These are phyloP conservation scores for Phortica magna DNA, from an alignment of 2,888 invertebrate genomes.

Conservation along the genomic window DNA sequence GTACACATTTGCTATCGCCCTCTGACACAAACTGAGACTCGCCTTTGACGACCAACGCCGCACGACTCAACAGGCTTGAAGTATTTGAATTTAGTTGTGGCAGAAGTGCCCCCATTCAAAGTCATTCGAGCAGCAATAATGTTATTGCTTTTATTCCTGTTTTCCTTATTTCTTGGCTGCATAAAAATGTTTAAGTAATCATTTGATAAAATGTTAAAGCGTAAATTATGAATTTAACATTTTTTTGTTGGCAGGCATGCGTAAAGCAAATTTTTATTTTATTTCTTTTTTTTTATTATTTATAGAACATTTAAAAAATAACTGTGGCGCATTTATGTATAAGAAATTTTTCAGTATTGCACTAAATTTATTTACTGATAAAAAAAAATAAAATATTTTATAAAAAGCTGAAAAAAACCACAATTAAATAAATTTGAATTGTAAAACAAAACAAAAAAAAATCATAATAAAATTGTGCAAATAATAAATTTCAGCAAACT, in stretches of 20 bases:
- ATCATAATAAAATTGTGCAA: neutral
- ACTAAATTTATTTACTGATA: too few relatives aligned
- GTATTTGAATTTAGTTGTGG: constrained; percentile 1
- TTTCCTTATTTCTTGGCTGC: constrained; percentile 8
- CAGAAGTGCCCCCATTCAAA: constrained; percentile 35
- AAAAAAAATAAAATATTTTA: neutral
- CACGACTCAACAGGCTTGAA: neutral
- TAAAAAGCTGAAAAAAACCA: neutral
- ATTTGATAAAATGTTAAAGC: constrained; percentile 17
- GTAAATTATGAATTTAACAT: neutral
- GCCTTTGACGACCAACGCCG: neutral
- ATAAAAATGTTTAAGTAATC: constrained; percentile 13
- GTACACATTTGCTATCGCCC: neutral
- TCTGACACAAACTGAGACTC: neutral
- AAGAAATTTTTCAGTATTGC: too few relatives aligned
- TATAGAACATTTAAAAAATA: too few relatives aligned
- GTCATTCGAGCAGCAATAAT: constrained; percentile 66
- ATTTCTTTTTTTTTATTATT: neutral
- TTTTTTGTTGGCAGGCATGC: too few relatives aligned
- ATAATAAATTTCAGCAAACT: constrained; percentile 5
- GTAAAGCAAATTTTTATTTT: neutral
- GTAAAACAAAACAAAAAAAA: neutral
- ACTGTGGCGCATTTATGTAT: too few relatives aligned
- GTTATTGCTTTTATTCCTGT: constrained; percentile 48
- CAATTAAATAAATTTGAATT: neutral